Base-by-base conservation (phyloP, 2,797 vertebrate genomes). In the Falco novaeseelandiae region DNA sequence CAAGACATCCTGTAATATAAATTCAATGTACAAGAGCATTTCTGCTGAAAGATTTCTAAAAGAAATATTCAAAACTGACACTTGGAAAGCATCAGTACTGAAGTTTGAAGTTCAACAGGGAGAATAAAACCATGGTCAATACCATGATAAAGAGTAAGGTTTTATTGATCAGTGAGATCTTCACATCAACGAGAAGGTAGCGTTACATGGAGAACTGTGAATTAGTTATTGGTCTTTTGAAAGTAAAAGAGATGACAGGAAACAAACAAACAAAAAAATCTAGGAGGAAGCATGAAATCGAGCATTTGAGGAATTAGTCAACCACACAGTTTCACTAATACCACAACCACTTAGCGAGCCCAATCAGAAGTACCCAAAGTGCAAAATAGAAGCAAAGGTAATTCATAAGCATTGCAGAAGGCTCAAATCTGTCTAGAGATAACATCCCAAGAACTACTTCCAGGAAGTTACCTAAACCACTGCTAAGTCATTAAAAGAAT, bases 281-380 rank as follows among this genome's bases (percentile, higher is more conserved):
- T 46, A 27, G 6, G 29, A 84, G 11, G 23, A 44, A 66, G 12
- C 36, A 78, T 38, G 29, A 80, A 85, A 71, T 3, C 4, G 7
- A 59, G 12, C 1, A 2, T 67, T 66, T 59, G 22, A 77, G 9
- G n/a, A 73, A 83, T 14, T 67, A 55, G 25, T 29, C 52, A 87
- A 78, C 8, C 19, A 21, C 5, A 25, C 4, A 40, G 42, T 25
- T 85, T 63, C 62, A 26, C 23, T 48, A 72, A 58, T 14, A 67
- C 29, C 48, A 81, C 63, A 65, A 82, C 87, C 22, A 77, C 16
- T 69, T 38, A 12, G 18, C 1, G 0, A 85, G 55, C 32, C 34
- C 40, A 16, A 59, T 59, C 19, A 51, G 19, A 54, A 54, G 32
- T 22, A 87, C 15, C 0, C 0, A 38, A 67, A 80, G 23, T 0